phyloP scores from a whole-genome alignment of 2,888 invertebrate genomes.

The Mimachlamys varia region DNA sequence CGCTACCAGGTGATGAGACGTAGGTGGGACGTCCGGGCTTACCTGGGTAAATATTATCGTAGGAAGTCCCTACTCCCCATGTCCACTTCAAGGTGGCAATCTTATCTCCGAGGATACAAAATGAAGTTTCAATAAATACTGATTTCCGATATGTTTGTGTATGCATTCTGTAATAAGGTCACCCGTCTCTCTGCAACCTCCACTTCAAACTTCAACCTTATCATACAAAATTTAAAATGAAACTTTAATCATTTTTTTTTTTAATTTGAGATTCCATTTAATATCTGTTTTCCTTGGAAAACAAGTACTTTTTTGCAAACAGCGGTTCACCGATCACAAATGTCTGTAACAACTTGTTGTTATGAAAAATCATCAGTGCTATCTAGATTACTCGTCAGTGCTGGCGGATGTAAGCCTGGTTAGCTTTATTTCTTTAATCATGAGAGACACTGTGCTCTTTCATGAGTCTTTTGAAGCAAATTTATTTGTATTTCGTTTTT shows the following conservation, averaged over 20 bases:
- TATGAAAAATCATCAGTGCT: too few relatives aligned
- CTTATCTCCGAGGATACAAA: constrained; percentile 5
- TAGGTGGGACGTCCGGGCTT: constrained; percentile 7
- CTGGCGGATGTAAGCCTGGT: too few relatives aligned
- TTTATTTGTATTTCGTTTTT: too few relatives aligned
- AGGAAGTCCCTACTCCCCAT: background rate
- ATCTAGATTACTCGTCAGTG: too few relatives aligned
- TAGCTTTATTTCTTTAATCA: too few relatives aligned
- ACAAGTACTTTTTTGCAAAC: too few relatives aligned
- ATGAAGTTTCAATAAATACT: constrained; percentile 14
- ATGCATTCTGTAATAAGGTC: background rate
- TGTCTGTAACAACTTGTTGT: too few relatives aligned
- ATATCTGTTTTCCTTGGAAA: too few relatives aligned
- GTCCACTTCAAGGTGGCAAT: background rate
- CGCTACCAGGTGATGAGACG: constrained; percentile 1
- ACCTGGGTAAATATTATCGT: constrained; percentile 12
- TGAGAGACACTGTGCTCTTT: too few relatives aligned
- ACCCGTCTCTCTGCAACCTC: background rate
- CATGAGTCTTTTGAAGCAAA: too few relatives aligned
- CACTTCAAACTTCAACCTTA: background rate
- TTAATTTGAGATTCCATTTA: background rate
- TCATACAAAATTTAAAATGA: background rate
- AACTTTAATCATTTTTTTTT: background rate
- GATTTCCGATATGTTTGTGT: background rate
- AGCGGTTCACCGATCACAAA: too few relatives aligned